Evolutionary conservation across 2,888 invertebrate genomes (phyloP).

Genomic region (Camptogramma bilineatum): DNA sequence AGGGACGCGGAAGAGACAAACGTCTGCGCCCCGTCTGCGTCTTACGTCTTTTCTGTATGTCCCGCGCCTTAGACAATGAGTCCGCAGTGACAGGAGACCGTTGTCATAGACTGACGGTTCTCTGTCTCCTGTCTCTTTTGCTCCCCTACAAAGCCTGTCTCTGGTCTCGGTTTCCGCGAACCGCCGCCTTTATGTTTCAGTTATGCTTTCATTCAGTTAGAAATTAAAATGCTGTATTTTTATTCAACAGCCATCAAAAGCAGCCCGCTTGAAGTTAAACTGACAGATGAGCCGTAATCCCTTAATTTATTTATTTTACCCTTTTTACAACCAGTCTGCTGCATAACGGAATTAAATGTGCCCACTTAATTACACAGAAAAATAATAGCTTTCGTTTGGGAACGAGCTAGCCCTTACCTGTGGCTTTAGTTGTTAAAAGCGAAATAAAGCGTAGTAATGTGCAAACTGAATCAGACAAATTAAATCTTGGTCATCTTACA

Average conservation of each 20-base stretch:
- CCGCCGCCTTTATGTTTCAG: too few relatives aligned
- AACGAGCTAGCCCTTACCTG: conserved; percentile 5
- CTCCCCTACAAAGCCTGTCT: too few relatives aligned
- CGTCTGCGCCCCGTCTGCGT: too few relatives aligned
- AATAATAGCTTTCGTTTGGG: conserved; percentile 17
- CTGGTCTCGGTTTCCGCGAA: too few relatives aligned
- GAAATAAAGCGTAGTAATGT: not conserved
- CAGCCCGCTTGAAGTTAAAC: conserved; percentile 13
- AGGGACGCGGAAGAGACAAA: too few relatives aligned
- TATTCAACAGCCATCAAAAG: conserved; percentile 2
- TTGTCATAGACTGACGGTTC: too few relatives aligned
- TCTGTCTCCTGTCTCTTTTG: too few relatives aligned
- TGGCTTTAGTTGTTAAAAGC: not conserved
- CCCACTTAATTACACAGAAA: conserved; percentile 33
- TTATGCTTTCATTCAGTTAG: not conserved
- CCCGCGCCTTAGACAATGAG: too few relatives aligned
- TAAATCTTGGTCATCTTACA: too few relatives aligned
- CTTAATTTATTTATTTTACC: conserved; percentile 23
- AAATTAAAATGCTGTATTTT: not conserved
- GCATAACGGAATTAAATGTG: conserved; percentile 37
- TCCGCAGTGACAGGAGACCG: too few relatives aligned
- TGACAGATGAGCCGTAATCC: conserved; percentile 23
- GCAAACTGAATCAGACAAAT: not conserved
- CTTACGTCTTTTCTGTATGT: too few relatives aligned
- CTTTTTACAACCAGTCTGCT: conserved; percentile 27